Evolutionary conservation across 37 sponge, comb jelly and placozoan genomes (phyloP), one percentile per base, ranked within the genome.

Genomic region (Agelas oroides): DNA sequence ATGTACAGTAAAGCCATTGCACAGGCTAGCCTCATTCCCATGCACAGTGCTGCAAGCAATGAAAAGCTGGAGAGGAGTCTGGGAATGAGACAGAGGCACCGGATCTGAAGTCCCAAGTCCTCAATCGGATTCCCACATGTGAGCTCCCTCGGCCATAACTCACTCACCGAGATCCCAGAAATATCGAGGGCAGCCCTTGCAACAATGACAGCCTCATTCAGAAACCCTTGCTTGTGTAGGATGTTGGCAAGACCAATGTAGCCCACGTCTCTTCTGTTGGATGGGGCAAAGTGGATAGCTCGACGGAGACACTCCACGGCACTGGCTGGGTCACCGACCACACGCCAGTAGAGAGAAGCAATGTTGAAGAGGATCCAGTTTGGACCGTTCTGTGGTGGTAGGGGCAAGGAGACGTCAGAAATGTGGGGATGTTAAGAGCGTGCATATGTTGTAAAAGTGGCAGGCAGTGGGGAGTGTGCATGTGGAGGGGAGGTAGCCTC

Each of bases 341-440:
- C 87, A 20, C 96, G 73, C 90, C 93, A 96, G 88, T 88, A 96
- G 59, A 96, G 82, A 54, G 87, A 90, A 6, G 93, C 93, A 11
- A 96, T 41, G 71, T 84, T 79, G 69, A 92, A 90, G 27, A 96
- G 81, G 23, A 61, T 86, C 96, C 96, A 96, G 65, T 87, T 60
- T 0, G 90, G 83, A n/a, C 85, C 85, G 31, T 83, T 39, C 91
- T 94, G 73, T 33, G 19, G n/a, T n/a, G n/a, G n/a, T n/a, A n/a
- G n/a, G n/a, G n/a, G n/a, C n/a, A n/a, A n/a, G n/a, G n/a, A n/a
- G n/a, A n/a, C n/a, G n/a, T n/a, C n/a, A n/a, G n/a, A n/a, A n/a
- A n/a, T n/a, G n/a, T n/a, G n/a, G n/a, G n/a, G n/a, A n/a, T n/a
- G n/a, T n/a, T n/a, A n/a, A n/a, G n/a, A n/a, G n/a, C n/a, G n/a